Base-by-base conservation (phyloP, 2,113 vertebrate genomes). In the Thamnaconus septentrionalis region DNA sequence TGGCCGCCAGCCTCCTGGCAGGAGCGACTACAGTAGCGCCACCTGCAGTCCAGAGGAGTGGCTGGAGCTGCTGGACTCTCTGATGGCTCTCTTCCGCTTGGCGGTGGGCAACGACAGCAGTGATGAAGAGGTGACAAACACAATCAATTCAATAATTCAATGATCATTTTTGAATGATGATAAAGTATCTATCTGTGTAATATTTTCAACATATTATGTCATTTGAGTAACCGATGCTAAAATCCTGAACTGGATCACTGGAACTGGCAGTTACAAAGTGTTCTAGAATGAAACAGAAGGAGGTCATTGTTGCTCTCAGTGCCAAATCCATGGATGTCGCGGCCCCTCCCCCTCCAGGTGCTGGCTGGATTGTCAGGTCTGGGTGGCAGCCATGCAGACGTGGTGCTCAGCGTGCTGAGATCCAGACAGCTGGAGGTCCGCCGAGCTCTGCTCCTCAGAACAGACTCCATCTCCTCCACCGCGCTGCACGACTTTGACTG, bases 401-500 rank as follows among this genome's bases (percentile, higher is more conserved):
- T 85, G 8, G 63, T 96, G 50, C 66, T 91, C 61, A 93, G 65
- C 90, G 96, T 86, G 78, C 56, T 98, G 50, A 93, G 88, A 85
- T 91, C 88, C 18, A 92, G 96, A 64, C 92, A 78, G 52, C 91
- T 93, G 47, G 96, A 99, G 84, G 93, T 99, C 73, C 91, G 79
- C 12, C 85, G 80, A 5, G 88, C 93, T 1, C 83, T 98, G 5
- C 75, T 96, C 75, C 89, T 92, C 77, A 93, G 83, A 79, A 93
- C 95, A 69, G 92, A 92, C 69, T 84, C 66, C 40, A 94, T 97
- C 71, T 95, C 94, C 40, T 94, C 92, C 71, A 84, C 93, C 0
- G 93, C 92, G 41, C 91, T 99, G 41, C 93, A 94, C 71, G 94
- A 98, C 88, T 98, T 99, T 82, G 96, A 99, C 87, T 99, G 97